Conservation (phyloP, 2,888 invertebrate species). For the Drosophila histrio region DNA sequence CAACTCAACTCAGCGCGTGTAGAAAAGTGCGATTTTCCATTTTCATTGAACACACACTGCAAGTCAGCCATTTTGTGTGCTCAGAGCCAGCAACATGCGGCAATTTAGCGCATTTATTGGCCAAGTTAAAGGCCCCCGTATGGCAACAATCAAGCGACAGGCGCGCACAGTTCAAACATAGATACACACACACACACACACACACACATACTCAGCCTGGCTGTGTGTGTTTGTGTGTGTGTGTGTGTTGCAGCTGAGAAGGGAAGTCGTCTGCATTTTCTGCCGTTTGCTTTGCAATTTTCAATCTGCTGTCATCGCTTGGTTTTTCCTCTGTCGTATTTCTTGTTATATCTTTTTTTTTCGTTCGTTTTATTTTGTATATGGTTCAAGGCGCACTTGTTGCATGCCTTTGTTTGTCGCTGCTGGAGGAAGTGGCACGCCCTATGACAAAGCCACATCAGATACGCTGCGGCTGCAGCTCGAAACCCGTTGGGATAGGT, state of each 20-base stretch:
- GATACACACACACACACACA: slow-evolving; percentile 15
- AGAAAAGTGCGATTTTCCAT: slow-evolving; percentile 39
- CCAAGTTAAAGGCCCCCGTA: slow-evolving; percentile 54
- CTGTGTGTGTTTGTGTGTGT: too few relatives aligned
- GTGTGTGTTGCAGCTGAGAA: slow-evolving; percentile 2
- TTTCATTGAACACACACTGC: slow-evolving; percentile 36
- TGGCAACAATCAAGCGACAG: slow-evolving; percentile 43
- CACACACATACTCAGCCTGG: background rate
- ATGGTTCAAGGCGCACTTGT: slow-evolving; percentile 71
- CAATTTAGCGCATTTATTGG: slow-evolving; percentile 56
- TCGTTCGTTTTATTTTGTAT: slow-evolving; percentile 13
- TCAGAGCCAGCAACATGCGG: slow-evolving; percentile 46
- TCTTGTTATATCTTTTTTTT: background rate
- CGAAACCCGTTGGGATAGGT: slow-evolving; percentile 77
- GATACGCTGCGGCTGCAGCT: slow-evolving; percentile 44
- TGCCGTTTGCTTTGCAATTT: slow-evolving; percentile 38
- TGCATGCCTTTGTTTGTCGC: slow-evolving; percentile 51
- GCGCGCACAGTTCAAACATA: slow-evolving; percentile 31
- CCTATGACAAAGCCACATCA: slow-evolving; percentile 43
- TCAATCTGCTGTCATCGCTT: slow-evolving; percentile 37
- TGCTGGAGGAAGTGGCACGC: slow-evolving; percentile 54
- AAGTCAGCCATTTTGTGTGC: slow-evolving; percentile 71
- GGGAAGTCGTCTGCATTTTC: slow-evolving; percentile 35
- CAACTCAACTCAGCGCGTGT: slow-evolving; percentile 12
- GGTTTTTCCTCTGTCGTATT: background rate